Evolutionary conservation across 37 sponge, comb jelly and placozoan species (phyloP), one percentile per base, ranked within the genome.

Genomic region (Theonella swinhoei): DNA sequence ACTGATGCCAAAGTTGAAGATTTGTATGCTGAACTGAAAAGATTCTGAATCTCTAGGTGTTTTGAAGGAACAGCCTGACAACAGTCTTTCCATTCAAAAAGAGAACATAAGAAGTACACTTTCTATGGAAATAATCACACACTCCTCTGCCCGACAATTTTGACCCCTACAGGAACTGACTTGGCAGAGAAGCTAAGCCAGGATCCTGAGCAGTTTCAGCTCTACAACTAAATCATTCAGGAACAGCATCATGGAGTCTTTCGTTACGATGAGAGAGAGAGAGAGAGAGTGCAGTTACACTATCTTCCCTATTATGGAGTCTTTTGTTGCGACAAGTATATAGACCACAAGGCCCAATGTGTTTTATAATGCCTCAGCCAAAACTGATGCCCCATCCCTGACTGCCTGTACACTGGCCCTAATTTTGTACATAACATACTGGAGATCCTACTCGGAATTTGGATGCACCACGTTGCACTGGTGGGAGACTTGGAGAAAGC

Each of bases 401-500:
- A 68, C 36, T 87, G 62, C 41, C 40, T 76, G 4, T 14, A 31
- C 75, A 62, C 73, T n/a, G 77, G 80, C 2, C 80, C 89, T 0
- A 73, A 73, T 24, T 78, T 83, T 58, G 24, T 47, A 26, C 89
- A 77, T 35, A 83, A 47, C 62, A 62, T 88, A 4, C 1, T 82
- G 17, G 83, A 70, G 35, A 76, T 88, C 28, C 34, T 82, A 17
- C 4, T 86, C 64, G 24, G 73, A 24, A 72, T 86, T 42, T 4
- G 79, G 23, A 29, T 34, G 11, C 29, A 77, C 39, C 20, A 31
- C 34, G 63, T 86, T 61, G 79, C 79, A 28, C 39, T 77, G 11
- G 70, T 61, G 3, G 89, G 79, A 37, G 83, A 82, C 62, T 60
- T 75, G 3, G 88, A 88, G 36, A 88, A 88, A 36, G 87, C 81